Base-by-base conservation (phyloP, 2,888 invertebrate species). In the Carcina quercana region DNA sequence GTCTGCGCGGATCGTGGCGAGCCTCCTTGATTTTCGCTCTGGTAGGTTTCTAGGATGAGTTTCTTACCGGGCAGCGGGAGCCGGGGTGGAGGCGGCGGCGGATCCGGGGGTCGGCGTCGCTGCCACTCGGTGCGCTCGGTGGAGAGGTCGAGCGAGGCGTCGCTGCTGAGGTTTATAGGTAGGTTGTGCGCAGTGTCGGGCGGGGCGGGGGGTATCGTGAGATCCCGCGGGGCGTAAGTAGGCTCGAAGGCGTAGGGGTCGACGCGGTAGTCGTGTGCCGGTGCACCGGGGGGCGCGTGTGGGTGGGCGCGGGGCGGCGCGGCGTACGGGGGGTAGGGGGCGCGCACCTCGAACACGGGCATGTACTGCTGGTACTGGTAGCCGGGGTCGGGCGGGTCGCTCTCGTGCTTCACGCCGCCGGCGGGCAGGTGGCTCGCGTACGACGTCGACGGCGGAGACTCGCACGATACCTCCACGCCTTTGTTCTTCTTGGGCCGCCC, bases 151-250 rank as follows among this genome's bases (percentile, higher is more conserved):
- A 80, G 70, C 15, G 76, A 72, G 7, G 74, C 76, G 62, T 80
- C 78, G 61, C 72, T 75, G 63, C 84, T 82, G 28, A 84, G 65
- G 59, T 84, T 86, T 50, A 85, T 85, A 38, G 84, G 82, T 22
- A 83, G 52, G 56, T 82, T 76, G 64, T 68, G 76, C 1, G 61
- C 42, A 13, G 61, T 33, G 50, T 76, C 76, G 28, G 67, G 13
- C 15, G 32, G 20, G n/a, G n/a, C n/a, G 3, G 15, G 5, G 4
- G 70, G 62, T 4, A 68, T 50, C 8, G 69, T 58, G 30, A 75
- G 66, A 50, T 74, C 75, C 35, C 66, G 67, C 22, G 70, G 56
- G 22, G 60, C 64, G 53, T 65, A 67, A 3, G 60, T 35, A 5
- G 66, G 54, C 28, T 71, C 72, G 55, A 66, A 70, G 11, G 45